Evolutionary conservation across 2,888 invertebrate genomes (phyloP).

Genomic region (Cephalotes varians): DNA sequence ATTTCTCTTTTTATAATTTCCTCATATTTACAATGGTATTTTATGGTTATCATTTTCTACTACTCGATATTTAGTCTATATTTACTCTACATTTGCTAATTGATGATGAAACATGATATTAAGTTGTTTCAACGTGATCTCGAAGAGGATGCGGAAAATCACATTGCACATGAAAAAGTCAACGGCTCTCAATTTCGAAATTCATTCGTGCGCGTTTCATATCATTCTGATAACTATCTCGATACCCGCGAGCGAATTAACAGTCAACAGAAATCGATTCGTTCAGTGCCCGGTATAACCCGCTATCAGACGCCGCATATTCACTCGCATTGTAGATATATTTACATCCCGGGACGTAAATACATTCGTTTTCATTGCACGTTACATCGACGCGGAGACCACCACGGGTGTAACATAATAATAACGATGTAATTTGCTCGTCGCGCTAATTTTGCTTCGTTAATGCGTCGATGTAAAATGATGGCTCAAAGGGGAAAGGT

Average conservation of each 20-base stretch:
- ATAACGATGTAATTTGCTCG: constrained; percentile 17
- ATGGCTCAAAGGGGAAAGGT: background rate
- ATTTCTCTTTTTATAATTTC: background rate
- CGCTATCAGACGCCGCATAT: constrained; percentile 7
- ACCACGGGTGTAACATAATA: constrained; percentile 5
- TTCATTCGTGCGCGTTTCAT: background rate
- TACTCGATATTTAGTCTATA: background rate
- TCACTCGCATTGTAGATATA: constrained; percentile 15
- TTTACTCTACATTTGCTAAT: background rate
- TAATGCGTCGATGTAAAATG: constrained; percentile 27
- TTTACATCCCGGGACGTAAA: constrained; percentile 20
- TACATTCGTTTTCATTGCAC: constrained; percentile 28
- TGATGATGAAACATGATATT: background rate
- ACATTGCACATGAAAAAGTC: background rate
- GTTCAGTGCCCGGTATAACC: background rate
- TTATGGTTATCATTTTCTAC: no score
- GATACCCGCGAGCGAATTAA: constrained; percentile 22
- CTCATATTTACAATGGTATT: background rate
- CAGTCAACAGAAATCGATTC: constrained; percentile 18
- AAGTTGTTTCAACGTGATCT: background rate
- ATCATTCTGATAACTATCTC: constrained; percentile 22
- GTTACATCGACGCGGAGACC: background rate
- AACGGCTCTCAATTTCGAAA: constrained; percentile 11
- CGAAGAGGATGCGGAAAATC: background rate
- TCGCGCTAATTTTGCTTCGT: constrained; percentile 20